Evolutionary conservation across 1,140 invertebrate genomes (phyloP).

Genomic region (Pteromalus puparum): DNA sequence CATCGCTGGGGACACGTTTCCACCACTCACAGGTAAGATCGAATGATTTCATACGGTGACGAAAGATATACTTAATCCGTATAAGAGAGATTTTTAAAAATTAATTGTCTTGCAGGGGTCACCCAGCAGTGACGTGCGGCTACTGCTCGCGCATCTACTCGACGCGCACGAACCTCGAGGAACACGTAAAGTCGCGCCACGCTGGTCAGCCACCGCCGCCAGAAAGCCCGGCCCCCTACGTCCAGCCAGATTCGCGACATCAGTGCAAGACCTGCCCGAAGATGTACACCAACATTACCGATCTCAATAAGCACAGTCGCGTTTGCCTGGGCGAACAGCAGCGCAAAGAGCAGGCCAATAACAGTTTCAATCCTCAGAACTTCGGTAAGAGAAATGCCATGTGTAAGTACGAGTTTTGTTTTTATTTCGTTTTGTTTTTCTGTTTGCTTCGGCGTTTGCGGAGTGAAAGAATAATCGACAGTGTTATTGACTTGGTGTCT

Average conservation of each 20-base stretch:
- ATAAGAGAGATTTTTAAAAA: not conserved
- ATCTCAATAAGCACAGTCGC: slow-evolving; percentile 68
- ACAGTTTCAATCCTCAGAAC: slow-evolving; percentile 32
- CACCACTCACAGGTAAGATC: slow-evolving; percentile 70
- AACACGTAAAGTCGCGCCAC: slow-evolving; percentile 74
- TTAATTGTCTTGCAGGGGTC: slow-evolving; percentile 64
- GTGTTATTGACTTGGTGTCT: not conserved
- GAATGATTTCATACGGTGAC: not conserved
- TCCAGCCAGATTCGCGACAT: slow-evolving; percentile 65
- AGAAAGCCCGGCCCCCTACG: slow-evolving; percentile 61
- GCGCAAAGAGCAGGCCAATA: slow-evolving; percentile 56
- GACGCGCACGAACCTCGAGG: slow-evolving; percentile 73
- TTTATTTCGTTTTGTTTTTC: not conserved
- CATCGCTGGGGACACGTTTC: slow-evolving; percentile 77
- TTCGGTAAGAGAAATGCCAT: slow-evolving; percentile 26
- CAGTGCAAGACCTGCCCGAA: slow-evolving; percentile 71
- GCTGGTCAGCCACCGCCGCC: slow-evolving; percentile 65
- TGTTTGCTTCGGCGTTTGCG: no score
- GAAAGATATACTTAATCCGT: not conserved
- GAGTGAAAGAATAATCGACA: no score
- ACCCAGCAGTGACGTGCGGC: slow-evolving; percentile 74
- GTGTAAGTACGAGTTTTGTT: slow-evolving; percentile 28
- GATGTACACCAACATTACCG: slow-evolving; percentile 68
- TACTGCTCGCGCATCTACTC: slow-evolving; percentile 75
- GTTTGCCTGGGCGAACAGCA: slow-evolving; percentile 65